Percentiles rank a stretch among this genome's conserved stretches.
Conservation (phyloP, 2,797 vertebrate genomes). For the Alectoris magna region DNA sequence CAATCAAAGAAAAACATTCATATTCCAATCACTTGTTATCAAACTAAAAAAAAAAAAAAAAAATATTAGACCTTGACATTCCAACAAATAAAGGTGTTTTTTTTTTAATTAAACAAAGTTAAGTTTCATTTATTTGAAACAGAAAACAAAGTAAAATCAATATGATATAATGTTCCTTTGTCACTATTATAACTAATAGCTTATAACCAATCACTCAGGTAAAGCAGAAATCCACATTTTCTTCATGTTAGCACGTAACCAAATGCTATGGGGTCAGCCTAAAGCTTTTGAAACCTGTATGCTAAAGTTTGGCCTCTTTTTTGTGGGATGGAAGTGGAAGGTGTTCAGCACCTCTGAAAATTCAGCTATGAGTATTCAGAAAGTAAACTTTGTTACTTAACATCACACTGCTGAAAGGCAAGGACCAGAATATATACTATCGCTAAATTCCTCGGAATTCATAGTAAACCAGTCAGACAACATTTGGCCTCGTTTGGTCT, state of each 20-base stretch:
- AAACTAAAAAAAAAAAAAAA: too few species aligned
- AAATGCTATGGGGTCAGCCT: accelerated
- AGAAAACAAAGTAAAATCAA: not conserved
- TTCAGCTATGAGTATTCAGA: not conserved
- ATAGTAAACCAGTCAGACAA: too few species aligned
- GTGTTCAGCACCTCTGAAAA: not conserved
- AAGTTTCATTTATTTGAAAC: not conserved
- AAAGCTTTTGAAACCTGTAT: not conserved
- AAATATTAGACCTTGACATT: too few species aligned
- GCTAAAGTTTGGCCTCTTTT: not conserved
- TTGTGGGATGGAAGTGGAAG: not conserved
- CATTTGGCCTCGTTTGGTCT: too few species aligned
- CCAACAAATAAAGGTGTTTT: too few species aligned
- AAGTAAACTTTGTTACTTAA: not conserved
- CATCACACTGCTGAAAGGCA: not conserved
- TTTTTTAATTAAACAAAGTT: too few species aligned
- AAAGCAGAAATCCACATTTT: conserved; percentile 43
- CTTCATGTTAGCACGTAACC: not conserved
- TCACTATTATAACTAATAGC: not conserved
- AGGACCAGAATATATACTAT: not conserved
- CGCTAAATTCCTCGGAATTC: too few species aligned
- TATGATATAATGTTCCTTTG: not conserved
- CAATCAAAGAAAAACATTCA: not conserved
- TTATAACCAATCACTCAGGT: conserved; percentile 20
- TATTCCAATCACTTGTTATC: not conserved